phyloP scores from a whole-genome alignment of 2,888 invertebrate species.

The Mayetiola destructor region DNA sequence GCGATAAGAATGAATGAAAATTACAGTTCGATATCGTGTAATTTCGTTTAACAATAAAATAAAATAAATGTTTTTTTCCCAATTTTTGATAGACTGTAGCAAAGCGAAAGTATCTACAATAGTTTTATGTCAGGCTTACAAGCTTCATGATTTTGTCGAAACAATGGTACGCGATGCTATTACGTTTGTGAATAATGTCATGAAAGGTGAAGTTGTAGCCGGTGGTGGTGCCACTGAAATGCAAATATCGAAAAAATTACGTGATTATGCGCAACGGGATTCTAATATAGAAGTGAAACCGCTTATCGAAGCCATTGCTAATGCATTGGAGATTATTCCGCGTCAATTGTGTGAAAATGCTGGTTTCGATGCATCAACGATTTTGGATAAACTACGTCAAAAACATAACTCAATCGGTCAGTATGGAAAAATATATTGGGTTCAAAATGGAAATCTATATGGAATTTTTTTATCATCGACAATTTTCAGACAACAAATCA shows the following conservation, averaged over 20 bases:
- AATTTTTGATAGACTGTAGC: constrained; percentile 70
- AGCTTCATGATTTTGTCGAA: constrained; percentile 91
- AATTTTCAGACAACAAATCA: constrained; percentile 27
- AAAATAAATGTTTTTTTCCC: constrained; percentile 35
- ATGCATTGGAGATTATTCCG: constrained; percentile 94
- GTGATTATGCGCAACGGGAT: constrained; percentile 69
- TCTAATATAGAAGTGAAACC: constrained; percentile 81
- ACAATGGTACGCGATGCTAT: constrained; percentile 98
- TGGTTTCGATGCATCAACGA: constrained; percentile 95
- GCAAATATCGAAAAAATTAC: constrained; percentile 82
- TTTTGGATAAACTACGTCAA: constrained; percentile 80
- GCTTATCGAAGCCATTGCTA: constrained; percentile 81
- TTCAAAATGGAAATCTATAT: not conserved
- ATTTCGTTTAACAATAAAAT: not conserved
- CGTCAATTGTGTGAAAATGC: constrained; percentile 97
- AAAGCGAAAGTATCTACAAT: constrained; percentile 91
- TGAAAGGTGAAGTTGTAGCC: constrained; percentile 95
- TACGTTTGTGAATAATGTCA: constrained; percentile 95
- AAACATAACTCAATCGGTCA: not conserved
- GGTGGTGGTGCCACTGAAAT: constrained; percentile 97
- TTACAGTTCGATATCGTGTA: not conserved
- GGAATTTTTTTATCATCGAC: not conserved
- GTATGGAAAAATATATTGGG: not conserved
- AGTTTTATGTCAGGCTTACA: constrained; percentile 78
- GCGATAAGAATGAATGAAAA: constrained; percentile 16